These are phyloP conservation scores for Syngnathus floridae DNA, from an alignment of 2,113 vertebrate species.

Conservation along the genomic window DNA sequence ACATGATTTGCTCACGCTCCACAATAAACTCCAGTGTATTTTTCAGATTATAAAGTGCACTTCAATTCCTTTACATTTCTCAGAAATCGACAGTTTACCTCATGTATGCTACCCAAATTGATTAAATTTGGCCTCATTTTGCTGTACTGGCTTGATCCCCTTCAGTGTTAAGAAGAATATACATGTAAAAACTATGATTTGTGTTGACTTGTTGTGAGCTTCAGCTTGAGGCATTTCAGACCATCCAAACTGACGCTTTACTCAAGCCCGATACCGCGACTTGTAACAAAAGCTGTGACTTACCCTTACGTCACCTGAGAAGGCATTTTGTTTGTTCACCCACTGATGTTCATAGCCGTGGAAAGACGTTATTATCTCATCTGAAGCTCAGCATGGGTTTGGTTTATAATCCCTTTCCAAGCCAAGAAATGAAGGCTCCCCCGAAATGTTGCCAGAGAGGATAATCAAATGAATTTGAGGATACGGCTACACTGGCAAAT, in stretches of 20 bases:
- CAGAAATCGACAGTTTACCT: too few species aligned
- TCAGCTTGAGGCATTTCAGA: conserved; percentile 6
- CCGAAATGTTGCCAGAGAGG: neutral
- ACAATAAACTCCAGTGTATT: too few species aligned
- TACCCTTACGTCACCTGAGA: conserved; percentile 25
- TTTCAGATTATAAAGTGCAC: too few species aligned
- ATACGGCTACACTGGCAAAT: neutral
- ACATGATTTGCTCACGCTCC: too few species aligned
- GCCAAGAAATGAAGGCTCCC: neutral
- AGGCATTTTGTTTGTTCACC: conserved; percentile 9
- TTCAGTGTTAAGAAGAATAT: too few species aligned
- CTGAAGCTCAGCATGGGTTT: conserved; percentile 25
- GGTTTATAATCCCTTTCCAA: conserved; percentile 13
- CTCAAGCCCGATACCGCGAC: neutral
- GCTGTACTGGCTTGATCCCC: too few species aligned
- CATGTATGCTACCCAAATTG: too few species aligned
- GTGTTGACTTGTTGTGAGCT: too few species aligned
- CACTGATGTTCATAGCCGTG: neutral
- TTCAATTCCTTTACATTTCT: too few species aligned
- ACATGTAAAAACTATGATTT: too few species aligned
- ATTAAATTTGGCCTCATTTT: too few species aligned
- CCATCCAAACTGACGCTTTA: conserved; percentile 8
- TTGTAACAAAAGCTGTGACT: neutral
- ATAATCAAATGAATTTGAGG: conserved; percentile 10
- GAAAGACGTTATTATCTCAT: conserved; percentile 32